phyloP scores from a whole-genome alignment of 2,888 invertebrate species.

The Pedicia rivosa region DNA sequence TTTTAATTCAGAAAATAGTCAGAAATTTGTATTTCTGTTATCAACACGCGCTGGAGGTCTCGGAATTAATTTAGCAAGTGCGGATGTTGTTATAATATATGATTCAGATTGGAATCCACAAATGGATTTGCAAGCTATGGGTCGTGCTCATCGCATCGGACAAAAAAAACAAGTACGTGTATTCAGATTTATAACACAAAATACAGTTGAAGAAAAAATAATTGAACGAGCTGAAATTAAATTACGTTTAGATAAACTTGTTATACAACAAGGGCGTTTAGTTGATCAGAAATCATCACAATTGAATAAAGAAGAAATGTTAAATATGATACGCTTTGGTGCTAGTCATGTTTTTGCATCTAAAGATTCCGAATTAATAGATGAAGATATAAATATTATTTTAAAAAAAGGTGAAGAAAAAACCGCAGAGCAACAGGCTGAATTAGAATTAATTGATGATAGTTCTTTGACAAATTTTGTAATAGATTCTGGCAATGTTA shows the following conservation, averaged over 20 bases:
- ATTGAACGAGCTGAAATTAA: constrained; percentile 97
- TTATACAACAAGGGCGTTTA: constrained; percentile 93
- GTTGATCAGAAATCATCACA: constrained; percentile 76
- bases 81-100: constrained; percentile 92
- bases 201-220: constrained; percentile 98
- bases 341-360: constrained; percentile 98
- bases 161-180: constrained; percentile 90
- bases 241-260: constrained; percentile 84
- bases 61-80: constrained; percentile 94
- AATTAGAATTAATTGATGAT: constrained; percentile 79
- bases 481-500: constrained; percentile 64
- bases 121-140: constrained; percentile 94
- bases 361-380: constrained; percentile 92
- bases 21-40: constrained; percentile 96
- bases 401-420: constrained; percentile 80
- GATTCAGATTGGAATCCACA: constrained; percentile 99
- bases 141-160: constrained; percentile 96
- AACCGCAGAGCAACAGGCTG: constrained; percentile 82
- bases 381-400: constrained; percentile 94
- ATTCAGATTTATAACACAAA: constrained; percentile 92
- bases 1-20: constrained; percentile 77
- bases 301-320: constrained; percentile 95
- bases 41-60: constrained; percentile 96
- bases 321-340: constrained; percentile 98
- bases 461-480: constrained; percentile 85